phyloP scores from a whole-genome alignment of 35 echinoderm and acorn worm species.

The Ptychodera flava region DNA sequence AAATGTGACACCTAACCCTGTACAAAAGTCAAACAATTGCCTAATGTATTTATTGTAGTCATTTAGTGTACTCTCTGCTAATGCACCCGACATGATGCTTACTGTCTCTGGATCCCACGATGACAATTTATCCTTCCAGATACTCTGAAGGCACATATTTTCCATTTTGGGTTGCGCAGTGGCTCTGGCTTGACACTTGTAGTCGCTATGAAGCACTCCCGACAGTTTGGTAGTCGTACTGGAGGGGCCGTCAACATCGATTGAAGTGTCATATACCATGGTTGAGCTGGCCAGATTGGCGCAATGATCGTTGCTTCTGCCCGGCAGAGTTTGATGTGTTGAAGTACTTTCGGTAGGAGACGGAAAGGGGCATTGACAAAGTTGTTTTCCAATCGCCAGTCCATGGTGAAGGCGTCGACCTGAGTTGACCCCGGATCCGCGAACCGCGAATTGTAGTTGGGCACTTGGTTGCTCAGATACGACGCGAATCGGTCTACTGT shows the following conservation, averaged over 20 bases:
- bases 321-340: background rate
- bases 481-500: conserved; percentile 39
- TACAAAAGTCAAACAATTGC: no score
- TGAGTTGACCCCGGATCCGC: background rate
- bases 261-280: conserved; percentile 22
- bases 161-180: conserved; percentile 15
- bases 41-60: no score
- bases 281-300: background rate
- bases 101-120: no score
- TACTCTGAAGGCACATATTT: conserved; percentile 30
- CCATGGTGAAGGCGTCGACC: background rate
- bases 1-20: no score
- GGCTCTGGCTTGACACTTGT: conserved; percentile 15
- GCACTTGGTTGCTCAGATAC: background rate
- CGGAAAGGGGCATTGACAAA: background rate
- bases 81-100: no score
- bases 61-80: no score
- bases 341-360: background rate
- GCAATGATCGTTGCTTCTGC: background rate
- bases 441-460: background rate
- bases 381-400: background rate
- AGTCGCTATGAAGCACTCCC: no score
- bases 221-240: no score
- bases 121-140: conserved; percentile 17
- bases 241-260: no score